Evolutionary conservation across 2,113 vertebrate genomes (phyloP).

Genomic region (Tachysurus fulvidraco): DNA sequence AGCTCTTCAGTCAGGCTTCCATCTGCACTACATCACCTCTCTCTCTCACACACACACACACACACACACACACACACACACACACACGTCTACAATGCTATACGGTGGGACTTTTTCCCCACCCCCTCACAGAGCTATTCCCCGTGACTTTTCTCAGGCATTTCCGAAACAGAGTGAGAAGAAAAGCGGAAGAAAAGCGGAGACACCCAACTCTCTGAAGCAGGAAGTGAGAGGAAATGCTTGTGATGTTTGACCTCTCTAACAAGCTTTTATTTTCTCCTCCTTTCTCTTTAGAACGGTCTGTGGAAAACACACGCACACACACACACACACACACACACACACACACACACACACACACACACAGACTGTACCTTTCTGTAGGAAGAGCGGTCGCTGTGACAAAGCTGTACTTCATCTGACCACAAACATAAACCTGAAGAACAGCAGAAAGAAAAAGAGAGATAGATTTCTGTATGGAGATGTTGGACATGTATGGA

Average conservation of each 20-base stretch:
- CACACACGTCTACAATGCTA: not conserved
- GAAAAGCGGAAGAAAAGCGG: conserved; percentile 16
- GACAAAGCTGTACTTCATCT: too few relatives aligned
- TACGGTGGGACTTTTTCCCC: not conserved
- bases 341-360: too few relatives aligned
- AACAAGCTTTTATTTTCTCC: conserved; percentile 32
- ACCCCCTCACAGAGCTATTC: not conserved
- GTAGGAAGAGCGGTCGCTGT: too few relatives aligned
- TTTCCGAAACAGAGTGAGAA: not conserved
- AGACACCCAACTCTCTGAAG: conserved; percentile 25
- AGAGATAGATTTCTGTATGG: too few relatives aligned
- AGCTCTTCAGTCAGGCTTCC: conserved; percentile 35
- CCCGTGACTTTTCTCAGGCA: not conserved
- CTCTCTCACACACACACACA: not conserved
- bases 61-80: not conserved
- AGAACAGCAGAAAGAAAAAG: too few relatives aligned
- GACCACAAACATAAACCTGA: too few relatives aligned
- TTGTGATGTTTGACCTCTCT: conserved; percentile 31
- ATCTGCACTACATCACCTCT: conserved; percentile 20
- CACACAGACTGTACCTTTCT: not conserved
- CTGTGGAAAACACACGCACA: not conserved
- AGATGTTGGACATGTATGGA: too few relatives aligned
- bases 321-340: too few relatives aligned
- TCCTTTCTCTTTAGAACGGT: not conserved
- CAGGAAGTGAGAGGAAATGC: conserved; percentile 37